These are phyloP conservation scores for Aegotheles bennettii DNA, from an alignment of 2,113 vertebrate species.

Conservation along the genomic window DNA sequence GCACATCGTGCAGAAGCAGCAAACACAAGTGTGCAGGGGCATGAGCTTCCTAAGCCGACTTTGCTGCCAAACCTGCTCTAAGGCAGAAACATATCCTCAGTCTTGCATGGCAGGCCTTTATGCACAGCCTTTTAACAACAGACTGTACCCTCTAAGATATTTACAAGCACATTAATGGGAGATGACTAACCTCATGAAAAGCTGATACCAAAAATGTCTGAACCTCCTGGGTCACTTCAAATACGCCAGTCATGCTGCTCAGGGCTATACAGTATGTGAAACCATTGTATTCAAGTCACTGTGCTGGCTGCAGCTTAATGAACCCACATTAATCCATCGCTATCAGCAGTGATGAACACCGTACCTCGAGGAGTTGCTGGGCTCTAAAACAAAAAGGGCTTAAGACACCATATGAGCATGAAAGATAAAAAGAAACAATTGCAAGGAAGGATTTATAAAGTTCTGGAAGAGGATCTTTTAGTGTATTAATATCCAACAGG, in stretches of 20 bases:
- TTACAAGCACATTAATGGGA: slow-evolving; percentile 36
- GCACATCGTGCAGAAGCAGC: accelerated
- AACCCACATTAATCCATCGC: slow-evolving; percentile 25
- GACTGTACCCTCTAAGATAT: not conserved
- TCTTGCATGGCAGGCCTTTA: not conserved
- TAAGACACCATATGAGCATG: not conserved
- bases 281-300: not conserved
- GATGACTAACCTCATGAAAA: slow-evolving; percentile 16
- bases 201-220: not conserved
- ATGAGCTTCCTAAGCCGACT: not conserved
- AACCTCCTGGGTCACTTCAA: slow-evolving; percentile 33
- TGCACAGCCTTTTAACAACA: not conserved
- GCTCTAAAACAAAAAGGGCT: slow-evolving; percentile 25
- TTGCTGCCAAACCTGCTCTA: not conserved
- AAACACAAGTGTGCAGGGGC: not conserved
- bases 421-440: slow-evolving; percentile 51
- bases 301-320: slow-evolving; percentile 35
- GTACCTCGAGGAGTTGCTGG: slow-evolving; percentile 6
- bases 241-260: not conserved
- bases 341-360: slow-evolving; percentile 9
- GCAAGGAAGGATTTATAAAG: not conserved
- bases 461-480: not conserved
- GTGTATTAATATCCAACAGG: not conserved
- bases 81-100: not conserved
- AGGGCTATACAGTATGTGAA: not conserved